Evolutionary conservation across 2,113 vertebrate genomes (phyloP), one percentile per base, ranked within the genome.

Genomic region (Pelecanus crispus): DNA sequence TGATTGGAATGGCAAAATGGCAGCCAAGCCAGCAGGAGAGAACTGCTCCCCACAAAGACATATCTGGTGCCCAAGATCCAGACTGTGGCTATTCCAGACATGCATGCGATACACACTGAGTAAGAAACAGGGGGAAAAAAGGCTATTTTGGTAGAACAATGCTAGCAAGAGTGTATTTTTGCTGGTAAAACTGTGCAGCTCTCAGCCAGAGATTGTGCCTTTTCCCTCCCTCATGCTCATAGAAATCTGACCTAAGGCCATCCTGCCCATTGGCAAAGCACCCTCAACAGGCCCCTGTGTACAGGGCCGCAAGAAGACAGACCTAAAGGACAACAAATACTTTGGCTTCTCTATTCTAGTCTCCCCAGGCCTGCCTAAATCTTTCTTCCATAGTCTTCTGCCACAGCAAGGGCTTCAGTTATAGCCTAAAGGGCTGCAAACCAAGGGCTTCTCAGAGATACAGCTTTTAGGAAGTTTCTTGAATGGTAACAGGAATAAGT

Each of bases 261-360:
- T 58, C 17, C 73, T 44, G 34, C 25, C 9, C 26, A 7, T 7
- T 26, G 24, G 42, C 47, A 34, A 63, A 65, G 49, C 5, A 44
- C 29, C 36, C 79, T 73, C 36, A 22, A 29, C 28, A 56, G 12
- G 26, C 15, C 5, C 26, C 7, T 3, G 0, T 1, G 4, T 2
- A 10, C 26, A 67, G 56, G 2, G 3, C 65, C 42, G 42, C 34
- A 38, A 36, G 56, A 32, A 40, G 31, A 31, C 38, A 44, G 49
- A n/a, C 44, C 50, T 53, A 11, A 49, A 77, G 38, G 61, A 52
- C 34, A 44, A 50, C 62, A 68, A 42, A 47, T 16, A 24, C 53
- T 72, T 18, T 4, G 6, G 26, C 25, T 80, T 63, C 50, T 71
- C 49, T 75, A 5, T 9, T 68, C 52, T 28, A 24, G 61, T n/a